phyloP scores from a whole-genome alignment of 2,888 invertebrate genomes.

The Eupithecia abbreviata region DNA sequence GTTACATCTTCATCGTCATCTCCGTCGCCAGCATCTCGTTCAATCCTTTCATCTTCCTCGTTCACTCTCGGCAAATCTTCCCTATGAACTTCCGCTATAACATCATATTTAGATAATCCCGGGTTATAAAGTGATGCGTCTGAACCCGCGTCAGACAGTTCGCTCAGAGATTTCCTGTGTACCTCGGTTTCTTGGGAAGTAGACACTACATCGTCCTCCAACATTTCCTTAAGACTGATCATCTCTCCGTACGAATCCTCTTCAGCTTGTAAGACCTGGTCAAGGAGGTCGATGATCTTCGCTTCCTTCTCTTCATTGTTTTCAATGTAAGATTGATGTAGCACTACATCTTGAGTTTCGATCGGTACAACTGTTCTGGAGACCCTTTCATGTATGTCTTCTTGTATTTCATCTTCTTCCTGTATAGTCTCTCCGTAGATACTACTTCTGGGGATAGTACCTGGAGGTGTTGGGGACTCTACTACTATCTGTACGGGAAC shows the following conservation, averaged over 20 bases:
- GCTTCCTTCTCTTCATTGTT: slow-evolving; percentile 77
- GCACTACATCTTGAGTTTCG: slow-evolving; percentile 60
- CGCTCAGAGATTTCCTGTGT: slow-evolving; percentile 72
- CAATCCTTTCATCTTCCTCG: slow-evolving; percentile 70
- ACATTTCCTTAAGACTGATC: slow-evolving; percentile 62
- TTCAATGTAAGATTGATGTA: slow-evolving; percentile 68
- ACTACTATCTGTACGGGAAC: slow-evolving; percentile 72
- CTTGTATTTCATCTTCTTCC: slow-evolving; percentile 45
- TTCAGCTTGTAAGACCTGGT: slow-evolving; percentile 79
- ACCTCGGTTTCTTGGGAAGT: slow-evolving; percentile 50
- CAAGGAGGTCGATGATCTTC: slow-evolving; percentile 77
- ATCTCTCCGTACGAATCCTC: slow-evolving; percentile 74
- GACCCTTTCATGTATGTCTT: slow-evolving; percentile 50
- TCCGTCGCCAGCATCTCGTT: slow-evolving; percentile 46
- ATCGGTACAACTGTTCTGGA: slow-evolving; percentile 49
- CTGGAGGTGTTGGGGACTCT: slow-evolving; percentile 74
- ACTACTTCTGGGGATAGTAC: slow-evolving; percentile 60
- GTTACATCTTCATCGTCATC: slow-evolving; percentile 65
- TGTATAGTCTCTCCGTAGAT: slow-evolving; percentile 50
- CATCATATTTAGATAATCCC: slow-evolving; percentile 81
- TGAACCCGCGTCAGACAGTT: slow-evolving; percentile 75
- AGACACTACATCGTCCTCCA: slow-evolving; percentile 52
- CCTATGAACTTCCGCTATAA: slow-evolving; percentile 83
- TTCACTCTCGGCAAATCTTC: slow-evolving; percentile 77
- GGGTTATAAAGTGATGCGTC: slow-evolving; percentile 75